Evolutionary conservation across 2,797 vertebrate species (phyloP).

Genomic region (Spinus olivaceus): DNA sequence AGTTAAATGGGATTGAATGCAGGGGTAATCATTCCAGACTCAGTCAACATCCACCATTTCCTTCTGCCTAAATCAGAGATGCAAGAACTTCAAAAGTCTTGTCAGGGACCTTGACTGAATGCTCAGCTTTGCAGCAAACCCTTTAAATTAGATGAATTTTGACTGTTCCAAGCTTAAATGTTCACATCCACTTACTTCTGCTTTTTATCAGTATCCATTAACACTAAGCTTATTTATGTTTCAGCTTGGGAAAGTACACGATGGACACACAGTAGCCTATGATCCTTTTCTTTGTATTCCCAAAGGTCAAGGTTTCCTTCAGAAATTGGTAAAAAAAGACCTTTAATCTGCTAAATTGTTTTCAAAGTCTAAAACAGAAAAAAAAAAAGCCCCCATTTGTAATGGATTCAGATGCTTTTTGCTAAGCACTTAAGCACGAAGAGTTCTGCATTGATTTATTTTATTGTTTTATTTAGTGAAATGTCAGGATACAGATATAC

Average conservation of each 20-base stretch:
- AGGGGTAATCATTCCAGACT: not conserved
- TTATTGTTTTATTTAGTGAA: slow-evolving; percentile 48
- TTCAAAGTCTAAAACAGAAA: not conserved
- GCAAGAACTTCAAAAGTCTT: not conserved
- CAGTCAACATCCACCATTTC: not conserved
- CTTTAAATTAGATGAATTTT: not conserved
- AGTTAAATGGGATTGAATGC: slow-evolving; percentile 8
- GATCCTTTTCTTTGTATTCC: not conserved
- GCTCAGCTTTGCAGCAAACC: not conserved
- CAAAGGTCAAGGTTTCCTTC: slow-evolving; percentile 9
- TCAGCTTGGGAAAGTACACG: not conserved
- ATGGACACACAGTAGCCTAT: not conserved
- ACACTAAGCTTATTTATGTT: not conserved
- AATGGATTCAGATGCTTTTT: slow-evolving; percentile 28
- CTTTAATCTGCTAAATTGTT: slow-evolving; percentile 23
- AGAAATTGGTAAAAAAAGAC: not conserved
- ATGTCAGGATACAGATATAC: slow-evolving; percentile 43
- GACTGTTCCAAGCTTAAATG: not conserved
- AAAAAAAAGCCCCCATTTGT: not conserved
- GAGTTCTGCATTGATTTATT: slow-evolving; percentile 27
- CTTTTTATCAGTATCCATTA: slow-evolving; percentile 24
- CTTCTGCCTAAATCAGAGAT: not conserved
- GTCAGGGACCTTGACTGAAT: not conserved
- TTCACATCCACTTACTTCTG: slow-evolving; percentile 17
- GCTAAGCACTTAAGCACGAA: not conserved